These are phyloP conservation scores for Amphibalanus amphitrite DNA, from an alignment of 1,140 invertebrate genomes.

Conservation along the genomic window DNA sequence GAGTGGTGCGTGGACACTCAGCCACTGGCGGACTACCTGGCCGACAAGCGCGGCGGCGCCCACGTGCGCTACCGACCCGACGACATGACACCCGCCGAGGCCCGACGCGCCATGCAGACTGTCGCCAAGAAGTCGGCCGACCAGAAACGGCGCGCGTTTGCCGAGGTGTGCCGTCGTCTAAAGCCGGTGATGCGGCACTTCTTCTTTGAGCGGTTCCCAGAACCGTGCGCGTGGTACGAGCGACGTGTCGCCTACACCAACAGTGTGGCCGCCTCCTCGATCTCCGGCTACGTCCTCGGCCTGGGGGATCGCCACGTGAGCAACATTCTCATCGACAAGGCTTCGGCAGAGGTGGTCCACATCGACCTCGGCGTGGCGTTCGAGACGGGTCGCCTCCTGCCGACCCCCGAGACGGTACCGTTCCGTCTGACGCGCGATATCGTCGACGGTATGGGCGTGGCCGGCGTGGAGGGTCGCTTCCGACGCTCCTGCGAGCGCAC, in stretches of 20 bases:
- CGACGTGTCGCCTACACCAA: slow-evolving; percentile 60
- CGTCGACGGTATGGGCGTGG: slow-evolving; percentile 72
- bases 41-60: slow-evolving; percentile 38
- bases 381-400: slow-evolving; percentile 76
- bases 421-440: slow-evolving; percentile 84
- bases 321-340: slow-evolving; percentile 79
- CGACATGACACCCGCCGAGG: slow-evolving; percentile 37
- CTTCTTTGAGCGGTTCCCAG: slow-evolving; percentile 67
- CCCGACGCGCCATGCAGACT: slow-evolving; percentile 29
- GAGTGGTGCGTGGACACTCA: slow-evolving; percentile 83
- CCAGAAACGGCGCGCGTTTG: slow-evolving; percentile 7
- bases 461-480: slow-evolving; percentile 75
- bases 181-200: slow-evolving; percentile 81
- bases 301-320: slow-evolving; percentile 77
- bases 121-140: slow-evolving; percentile 4
- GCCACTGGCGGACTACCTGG: slow-evolving; percentile 33
- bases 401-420: slow-evolving; percentile 78
- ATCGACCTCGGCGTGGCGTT: slow-evolving; percentile 87
- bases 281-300: slow-evolving; percentile 84
- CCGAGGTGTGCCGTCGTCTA: slow-evolving; percentile 48
- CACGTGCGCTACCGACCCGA: slow-evolving; percentile 62
- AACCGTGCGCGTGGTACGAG: slow-evolving; percentile 72
- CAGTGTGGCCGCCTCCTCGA: slow-evolving; percentile 65
- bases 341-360: slow-evolving; percentile 77
- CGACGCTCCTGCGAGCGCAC: slow-evolving; percentile 75